Base-by-base conservation (phyloP, 1,140 invertebrate species). In the Homarus americanus region DNA sequence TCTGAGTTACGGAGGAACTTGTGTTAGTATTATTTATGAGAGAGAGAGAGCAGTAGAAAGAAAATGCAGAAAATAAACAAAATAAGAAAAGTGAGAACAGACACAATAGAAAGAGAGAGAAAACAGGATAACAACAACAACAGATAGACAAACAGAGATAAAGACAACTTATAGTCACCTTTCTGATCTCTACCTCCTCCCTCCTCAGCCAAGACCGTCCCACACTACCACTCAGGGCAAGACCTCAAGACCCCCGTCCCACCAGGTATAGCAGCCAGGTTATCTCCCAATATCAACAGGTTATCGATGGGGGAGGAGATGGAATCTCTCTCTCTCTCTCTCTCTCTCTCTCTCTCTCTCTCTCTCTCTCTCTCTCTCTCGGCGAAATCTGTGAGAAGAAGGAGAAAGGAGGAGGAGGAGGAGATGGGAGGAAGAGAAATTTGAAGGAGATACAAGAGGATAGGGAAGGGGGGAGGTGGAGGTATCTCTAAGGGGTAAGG, bases 241-340 rank as follows among this genome's bases (percentile, higher is more conserved):
- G 53, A 58, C 12, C 17, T 20, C 24, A 20, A 78, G 73, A 44
- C 20, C 3, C 75, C 38, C 38, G 38, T n/a, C 75, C 20, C 7
- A 78, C 38, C 17, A 28, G 75, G 20, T 78, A 40, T 44, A 41
- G 75, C 53, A 83, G n/a, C n/a, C n/a, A n/a, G 53, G 63, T 66
- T 83, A 83, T 83, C 82, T 7, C n/a, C 58, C 63, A 44, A 75
- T 73, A 85, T 73, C 83, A 73, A 66, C 38, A 72, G 83, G 32
- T 44, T 34, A 73, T 72, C 36, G 66, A 73, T 0, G 15, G 32
- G 17, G 66, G 40, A 66, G 38, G 72, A 76, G 44, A 20, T n/a
- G 40, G 83, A 75, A 28, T n/a, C 9, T 20, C 15, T 4, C 10
- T 58, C 2, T 58, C 10, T 58, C 17, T 15, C 3, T 4, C 15